These are phyloP conservation scores for Falcunculus frontatus DNA, from an alignment of 2,113 vertebrate species.

Conservation along the genomic window DNA sequence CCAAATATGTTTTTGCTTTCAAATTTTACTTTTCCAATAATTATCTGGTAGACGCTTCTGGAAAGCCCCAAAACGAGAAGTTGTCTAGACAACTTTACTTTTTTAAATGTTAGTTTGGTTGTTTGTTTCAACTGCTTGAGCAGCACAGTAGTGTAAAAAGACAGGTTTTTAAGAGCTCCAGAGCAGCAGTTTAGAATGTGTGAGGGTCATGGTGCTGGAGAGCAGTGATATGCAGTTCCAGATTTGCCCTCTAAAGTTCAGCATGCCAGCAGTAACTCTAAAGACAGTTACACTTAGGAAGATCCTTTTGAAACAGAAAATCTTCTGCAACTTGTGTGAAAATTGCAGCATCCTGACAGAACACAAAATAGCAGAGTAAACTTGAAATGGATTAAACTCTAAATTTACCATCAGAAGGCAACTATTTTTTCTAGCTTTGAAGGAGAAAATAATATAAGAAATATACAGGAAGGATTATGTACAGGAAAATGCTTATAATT, in stretches of 20 bases:
- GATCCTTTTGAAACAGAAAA: background rate
- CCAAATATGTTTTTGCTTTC: background rate
- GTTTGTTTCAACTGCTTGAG: background rate
- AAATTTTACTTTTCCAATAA: background rate
- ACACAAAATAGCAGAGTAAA: background rate
- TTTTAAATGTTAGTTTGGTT: background rate
- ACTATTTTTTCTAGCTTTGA: background rate
- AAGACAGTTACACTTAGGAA: background rate
- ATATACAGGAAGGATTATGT: background rate
- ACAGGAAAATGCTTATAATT: background rate
- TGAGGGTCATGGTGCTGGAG: background rate
- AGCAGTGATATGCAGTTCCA: background rate
- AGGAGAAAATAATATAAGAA: background rate
- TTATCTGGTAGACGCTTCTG: background rate
- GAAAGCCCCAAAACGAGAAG: background rate
- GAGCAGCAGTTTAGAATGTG: background rate
- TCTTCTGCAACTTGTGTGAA: background rate
- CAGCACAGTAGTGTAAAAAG: background rate
- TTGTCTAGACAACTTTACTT: background rate
- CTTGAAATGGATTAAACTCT: background rate
- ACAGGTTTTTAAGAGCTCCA: background rate
- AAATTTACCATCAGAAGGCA: background rate
- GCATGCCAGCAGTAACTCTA: background rate
- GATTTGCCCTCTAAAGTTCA: background rate
- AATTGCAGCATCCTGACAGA: background rate